A percentile compares a stretch with the other conserved stretches of the same genome.
Conservation (phyloP, 2,888 invertebrate species). For the Lissocephala sabroskyi region DNA sequence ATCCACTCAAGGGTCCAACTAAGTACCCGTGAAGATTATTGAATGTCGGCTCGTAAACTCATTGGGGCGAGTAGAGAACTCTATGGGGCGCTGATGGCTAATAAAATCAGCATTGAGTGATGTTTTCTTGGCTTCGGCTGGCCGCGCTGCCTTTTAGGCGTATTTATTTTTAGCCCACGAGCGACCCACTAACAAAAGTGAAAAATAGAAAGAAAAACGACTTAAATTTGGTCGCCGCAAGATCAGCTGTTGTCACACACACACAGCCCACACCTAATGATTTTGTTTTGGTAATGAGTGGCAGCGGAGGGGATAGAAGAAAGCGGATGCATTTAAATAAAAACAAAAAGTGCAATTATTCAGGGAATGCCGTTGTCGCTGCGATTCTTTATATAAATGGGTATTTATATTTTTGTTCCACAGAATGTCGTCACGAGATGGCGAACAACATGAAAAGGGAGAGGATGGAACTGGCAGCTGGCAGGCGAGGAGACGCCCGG, state of each 20-base stretch:
- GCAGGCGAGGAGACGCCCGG: slow-evolving; percentile 17
- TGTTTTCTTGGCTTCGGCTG: slow-evolving; percentile 21
- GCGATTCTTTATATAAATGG: slow-evolving; percentile 12
- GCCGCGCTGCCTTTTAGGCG: too few relatives aligned
- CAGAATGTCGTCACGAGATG: slow-evolving; percentile 9
- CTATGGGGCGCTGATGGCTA: slow-evolving; percentile 21
- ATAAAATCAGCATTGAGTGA: slow-evolving; percentile 41
- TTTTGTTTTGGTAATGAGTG: too few relatives aligned
- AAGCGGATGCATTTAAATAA: slow-evolving; percentile 30
- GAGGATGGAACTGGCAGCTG: slow-evolving; percentile 27
- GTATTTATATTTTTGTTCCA: slow-evolving; percentile 19
- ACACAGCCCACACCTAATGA: too few relatives aligned
- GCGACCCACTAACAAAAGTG: too few relatives aligned
- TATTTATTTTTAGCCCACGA: too few relatives aligned
- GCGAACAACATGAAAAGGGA: not conserved
- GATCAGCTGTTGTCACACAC: too few relatives aligned
- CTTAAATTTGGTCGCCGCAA: too few relatives aligned
- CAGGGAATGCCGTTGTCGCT: slow-evolving; percentile 29
- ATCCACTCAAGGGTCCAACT: slow-evolving; percentile 20
- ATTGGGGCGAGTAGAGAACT: not conserved
- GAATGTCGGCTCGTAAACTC: slow-evolving; percentile 34
- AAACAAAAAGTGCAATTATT: slow-evolving; percentile 29
- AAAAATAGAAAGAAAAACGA: too few relatives aligned
- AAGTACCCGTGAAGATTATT: slow-evolving; percentile 16
- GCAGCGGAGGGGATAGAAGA: slow-evolving; percentile 14